These are phyloP conservation scores for Lampris incognitus DNA, from an alignment of 2,113 vertebrate genomes.

Conservation along the genomic window DNA sequence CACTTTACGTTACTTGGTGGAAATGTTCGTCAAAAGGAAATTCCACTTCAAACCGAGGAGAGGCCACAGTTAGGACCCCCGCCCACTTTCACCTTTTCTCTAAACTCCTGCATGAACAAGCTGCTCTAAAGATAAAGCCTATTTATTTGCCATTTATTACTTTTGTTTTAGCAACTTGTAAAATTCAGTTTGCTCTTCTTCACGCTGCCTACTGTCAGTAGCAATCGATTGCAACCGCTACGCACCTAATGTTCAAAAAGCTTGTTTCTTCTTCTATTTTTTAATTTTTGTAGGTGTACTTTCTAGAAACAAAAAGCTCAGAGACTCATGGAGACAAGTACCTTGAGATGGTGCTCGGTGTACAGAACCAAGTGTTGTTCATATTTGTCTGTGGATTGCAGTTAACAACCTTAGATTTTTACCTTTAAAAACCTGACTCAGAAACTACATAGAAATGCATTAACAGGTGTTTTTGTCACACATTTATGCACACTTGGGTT, in stretches of 20 bases:
- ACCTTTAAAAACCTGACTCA: conserved; percentile 36
- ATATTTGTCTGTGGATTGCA: background rate
- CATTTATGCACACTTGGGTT: conserved; percentile 63
- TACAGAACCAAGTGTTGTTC: conserved; percentile 36
- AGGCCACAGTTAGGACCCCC: too few species aligned
- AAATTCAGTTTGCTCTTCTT: conserved; percentile 32
- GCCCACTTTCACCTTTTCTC: conserved; percentile 9
- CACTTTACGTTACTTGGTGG: conserved; percentile 28
- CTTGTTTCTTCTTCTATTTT: conserved; percentile 21
- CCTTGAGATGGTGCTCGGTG: conserved; percentile 26
- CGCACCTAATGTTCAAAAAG: background rate
- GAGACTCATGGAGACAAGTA: background rate
- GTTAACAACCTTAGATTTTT: conserved; percentile 29
- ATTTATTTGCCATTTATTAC: conserved; percentile 64
- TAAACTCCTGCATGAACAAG: conserved; percentile 47
- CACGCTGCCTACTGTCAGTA: conserved; percentile 59
- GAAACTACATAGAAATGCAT: conserved; percentile 45
- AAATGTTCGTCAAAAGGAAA: conserved; percentile 27
- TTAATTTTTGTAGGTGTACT: background rate
- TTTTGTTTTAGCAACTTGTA: conserved; percentile 33
- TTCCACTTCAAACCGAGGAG: conserved; percentile 9
- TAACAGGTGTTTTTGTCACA: conserved; percentile 45
- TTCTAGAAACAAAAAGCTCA: conserved; percentile 23
- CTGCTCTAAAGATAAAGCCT: conserved; percentile 41
- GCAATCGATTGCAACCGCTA: conserved; percentile 43